Conservation (phyloP, 2,113 vertebrate genomes). For the Eurystomus gularis region DNA sequence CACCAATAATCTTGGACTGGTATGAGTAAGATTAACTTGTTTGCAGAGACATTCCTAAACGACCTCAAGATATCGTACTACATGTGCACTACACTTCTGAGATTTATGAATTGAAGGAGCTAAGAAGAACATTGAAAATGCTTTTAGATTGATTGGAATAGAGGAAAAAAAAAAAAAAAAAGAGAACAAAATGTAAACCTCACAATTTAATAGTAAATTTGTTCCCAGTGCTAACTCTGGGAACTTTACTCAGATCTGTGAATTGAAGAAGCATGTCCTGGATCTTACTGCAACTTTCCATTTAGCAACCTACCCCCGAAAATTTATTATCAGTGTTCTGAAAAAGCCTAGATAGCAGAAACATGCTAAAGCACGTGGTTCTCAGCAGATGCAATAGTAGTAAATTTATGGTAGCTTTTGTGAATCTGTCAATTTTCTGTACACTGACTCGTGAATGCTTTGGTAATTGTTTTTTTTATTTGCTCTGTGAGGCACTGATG, state of each 20-base stretch:
- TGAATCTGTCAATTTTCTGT: background rate
- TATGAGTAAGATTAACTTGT: background rate
- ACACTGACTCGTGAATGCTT: background rate
- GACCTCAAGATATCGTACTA: background rate
- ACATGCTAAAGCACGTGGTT: background rate
- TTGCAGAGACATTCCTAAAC: background rate
- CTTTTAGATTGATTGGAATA: background rate
- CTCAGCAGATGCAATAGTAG: background rate
- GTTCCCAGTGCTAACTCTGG: background rate
- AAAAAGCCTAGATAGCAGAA: background rate
- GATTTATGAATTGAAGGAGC: background rate
- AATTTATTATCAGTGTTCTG: background rate
- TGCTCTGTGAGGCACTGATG: background rate
- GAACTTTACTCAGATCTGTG: background rate
- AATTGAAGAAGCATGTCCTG: background rate
- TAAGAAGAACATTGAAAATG: background rate
- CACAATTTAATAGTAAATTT: background rate
- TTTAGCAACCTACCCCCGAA: background rate
- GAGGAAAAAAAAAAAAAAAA: no score
- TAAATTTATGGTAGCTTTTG: background rate
- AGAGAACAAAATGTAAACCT: background rate
- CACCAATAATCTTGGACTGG: background rate
- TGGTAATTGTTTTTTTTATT: background rate
- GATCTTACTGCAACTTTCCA: background rate
- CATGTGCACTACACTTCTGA: background rate